These are phyloP conservation scores for Pseudomugil gertrudae DNA, from an alignment of 2,797 vertebrate genomes.

Conservation along the genomic window DNA sequence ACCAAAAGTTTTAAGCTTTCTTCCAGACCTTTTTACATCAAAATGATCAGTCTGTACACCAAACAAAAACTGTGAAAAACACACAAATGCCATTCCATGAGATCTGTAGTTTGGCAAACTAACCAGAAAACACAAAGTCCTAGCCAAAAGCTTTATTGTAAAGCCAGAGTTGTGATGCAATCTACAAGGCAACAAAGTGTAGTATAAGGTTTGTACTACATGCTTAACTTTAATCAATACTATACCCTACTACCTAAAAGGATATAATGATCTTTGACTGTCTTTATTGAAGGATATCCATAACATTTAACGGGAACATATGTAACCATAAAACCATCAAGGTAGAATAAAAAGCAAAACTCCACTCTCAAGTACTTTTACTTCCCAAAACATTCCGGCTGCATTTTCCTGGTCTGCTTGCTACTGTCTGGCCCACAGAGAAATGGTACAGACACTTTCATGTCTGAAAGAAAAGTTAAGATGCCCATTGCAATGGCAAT, in stretches of 20 bases:
- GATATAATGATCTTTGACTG: not conserved
- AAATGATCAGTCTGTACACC: conserved; percentile 23
- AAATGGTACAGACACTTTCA: not conserved
- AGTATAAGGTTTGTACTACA: not conserved
- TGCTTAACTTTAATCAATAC: not conserved
- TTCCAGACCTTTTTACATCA: conserved; percentile 45
- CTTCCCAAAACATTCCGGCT: conserved; percentile 23
- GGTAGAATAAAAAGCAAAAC: conserved; percentile 6
- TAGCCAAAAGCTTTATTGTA: not conserved
- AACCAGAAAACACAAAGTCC: conserved; percentile 9
- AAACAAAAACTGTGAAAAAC: conserved; percentile 32
- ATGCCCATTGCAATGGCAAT: conserved; percentile 6
- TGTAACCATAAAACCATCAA: not conserved
- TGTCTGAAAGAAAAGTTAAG: conserved; percentile 18
- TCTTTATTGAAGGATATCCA: not conserved
- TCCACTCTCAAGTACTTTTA: conserved; percentile 15
- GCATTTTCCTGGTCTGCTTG: conserved; percentile 17
- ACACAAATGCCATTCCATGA: conserved; percentile 34
- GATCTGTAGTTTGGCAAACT: conserved; percentile 26
- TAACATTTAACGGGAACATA: not conserved
- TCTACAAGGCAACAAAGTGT: too few species aligned
- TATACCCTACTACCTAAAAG: not conserved
- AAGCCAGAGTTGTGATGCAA: too few species aligned
- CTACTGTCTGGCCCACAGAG: conserved; percentile 6
- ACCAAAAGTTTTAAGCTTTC: conserved; percentile 42